phyloP scores from a whole-genome alignment of 53 echinoderm and acorn worm genomes.

The Antedon mediterranea region DNA sequence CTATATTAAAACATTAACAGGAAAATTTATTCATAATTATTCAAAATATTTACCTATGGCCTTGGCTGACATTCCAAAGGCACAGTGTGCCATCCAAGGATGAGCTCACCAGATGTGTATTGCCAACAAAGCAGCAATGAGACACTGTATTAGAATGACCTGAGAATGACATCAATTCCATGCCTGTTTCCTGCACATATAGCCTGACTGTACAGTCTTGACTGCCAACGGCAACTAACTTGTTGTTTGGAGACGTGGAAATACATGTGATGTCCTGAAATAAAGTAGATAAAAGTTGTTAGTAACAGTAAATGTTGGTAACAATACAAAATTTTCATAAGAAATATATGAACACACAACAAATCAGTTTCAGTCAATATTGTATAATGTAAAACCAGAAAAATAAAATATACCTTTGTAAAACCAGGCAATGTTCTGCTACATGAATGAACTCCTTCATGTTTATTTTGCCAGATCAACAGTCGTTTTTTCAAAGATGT shows the following conservation, averaged over 20 bases:
- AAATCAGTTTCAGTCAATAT: too few relatives aligned
- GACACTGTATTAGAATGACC: slow-evolving; percentile 78
- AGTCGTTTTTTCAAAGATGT: slow-evolving; percentile 22
- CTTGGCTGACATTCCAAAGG: slow-evolving; percentile 78
- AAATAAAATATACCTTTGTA: slow-evolving; percentile 32
- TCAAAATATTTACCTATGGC: slow-evolving; percentile 82
- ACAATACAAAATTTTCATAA: too few relatives aligned
- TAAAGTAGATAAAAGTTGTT: background rate
- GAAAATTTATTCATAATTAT: too few relatives aligned
- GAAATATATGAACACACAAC: too few relatives aligned
- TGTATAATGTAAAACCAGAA: too few relatives aligned
- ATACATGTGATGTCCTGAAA: slow-evolving; percentile 73
- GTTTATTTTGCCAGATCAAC: slow-evolving; percentile 71
- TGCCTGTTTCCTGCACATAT: slow-evolving; percentile 61
- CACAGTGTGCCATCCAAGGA: slow-evolving; percentile 68
- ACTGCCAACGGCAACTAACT: slow-evolving; percentile 67
- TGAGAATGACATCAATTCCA: slow-evolving; percentile 68
- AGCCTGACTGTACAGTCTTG: slow-evolving; percentile 61
- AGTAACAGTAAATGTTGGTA: too few relatives aligned
- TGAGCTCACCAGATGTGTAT: slow-evolving; percentile 63
- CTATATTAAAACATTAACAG: too few relatives aligned
- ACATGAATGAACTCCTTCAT: slow-evolving; percentile 45
- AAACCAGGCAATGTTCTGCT: slow-evolving; percentile 61
- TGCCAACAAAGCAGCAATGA: slow-evolving; percentile 69
- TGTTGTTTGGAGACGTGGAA: slow-evolving; percentile 43